phyloP scores from a whole-genome alignment of 2,113 vertebrate genomes.

The Romanogobio albipinnatus region DNA sequence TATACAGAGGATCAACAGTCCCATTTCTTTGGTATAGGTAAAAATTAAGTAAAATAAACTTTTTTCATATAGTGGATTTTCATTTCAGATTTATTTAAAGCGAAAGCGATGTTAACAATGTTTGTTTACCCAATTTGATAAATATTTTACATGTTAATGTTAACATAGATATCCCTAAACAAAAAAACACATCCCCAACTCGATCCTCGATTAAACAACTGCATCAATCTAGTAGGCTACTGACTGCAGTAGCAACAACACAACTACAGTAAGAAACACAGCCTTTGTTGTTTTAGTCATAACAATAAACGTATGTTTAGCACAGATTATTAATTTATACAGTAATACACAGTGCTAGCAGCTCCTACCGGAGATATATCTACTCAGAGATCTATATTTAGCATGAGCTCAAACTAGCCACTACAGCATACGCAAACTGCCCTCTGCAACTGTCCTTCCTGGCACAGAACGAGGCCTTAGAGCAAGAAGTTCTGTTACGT shows the following conservation, averaged over 20 bases:
- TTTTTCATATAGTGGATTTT: not conserved
- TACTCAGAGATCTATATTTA: conserved; percentile 34
- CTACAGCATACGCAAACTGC: not conserved
- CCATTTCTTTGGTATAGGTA: too few species aligned
- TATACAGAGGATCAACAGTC: too few species aligned
- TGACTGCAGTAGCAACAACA: not conserved
- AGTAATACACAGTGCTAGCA: not conserved
- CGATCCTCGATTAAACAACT: not conserved
- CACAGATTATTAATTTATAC: not conserved
- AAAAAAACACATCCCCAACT: not conserved
- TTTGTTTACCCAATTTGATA: not conserved
- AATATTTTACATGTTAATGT: not conserved
- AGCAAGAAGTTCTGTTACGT: conserved; percentile 59
- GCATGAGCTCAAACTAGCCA: conserved; percentile 16
- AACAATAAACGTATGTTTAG: not conserved
- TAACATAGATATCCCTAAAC: not conserved
- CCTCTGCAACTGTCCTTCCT: conserved; percentile 1
- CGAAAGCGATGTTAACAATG: not conserved
- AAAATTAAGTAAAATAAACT: too few species aligned
- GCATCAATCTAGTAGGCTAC: not conserved
- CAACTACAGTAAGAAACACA: not conserved
- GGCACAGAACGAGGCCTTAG: not conserved
- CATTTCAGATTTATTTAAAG: not conserved
- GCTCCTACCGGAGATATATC: not conserved
- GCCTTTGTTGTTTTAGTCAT: not conserved